A percentile compares a stretch with the other conserved stretches of the same genome.
These are phyloP conservation scores for Drosophila santomea DNA, from an alignment of 1,140 invertebrate genomes.

Conservation along the genomic window DNA sequence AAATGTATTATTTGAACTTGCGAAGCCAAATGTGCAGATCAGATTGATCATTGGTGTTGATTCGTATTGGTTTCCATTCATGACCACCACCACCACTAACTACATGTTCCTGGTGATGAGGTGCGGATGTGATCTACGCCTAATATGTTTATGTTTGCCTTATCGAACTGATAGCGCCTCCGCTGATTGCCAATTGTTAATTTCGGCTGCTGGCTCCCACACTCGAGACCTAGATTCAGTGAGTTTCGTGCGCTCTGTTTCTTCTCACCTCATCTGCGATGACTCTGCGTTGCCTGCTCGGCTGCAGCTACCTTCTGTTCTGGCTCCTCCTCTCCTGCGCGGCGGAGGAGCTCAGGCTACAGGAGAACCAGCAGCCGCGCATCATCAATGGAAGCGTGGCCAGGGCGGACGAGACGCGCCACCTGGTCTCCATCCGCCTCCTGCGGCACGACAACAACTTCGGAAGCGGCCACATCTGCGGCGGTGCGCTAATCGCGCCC, in stretches of 20 bases:
- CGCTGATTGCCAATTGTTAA: slow-evolving; percentile 57
- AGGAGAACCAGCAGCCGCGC: slow-evolving; percentile 32
- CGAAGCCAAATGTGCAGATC: not conserved
- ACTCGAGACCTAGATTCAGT: slow-evolving; percentile 23
- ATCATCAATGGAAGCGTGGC: slow-evolving; percentile 77
- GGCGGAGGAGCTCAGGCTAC: not conserved
- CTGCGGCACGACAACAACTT: slow-evolving; percentile 62
- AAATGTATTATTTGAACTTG: slow-evolving; percentile 3
- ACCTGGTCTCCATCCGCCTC: slow-evolving; percentile 81
- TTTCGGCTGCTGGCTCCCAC: slow-evolving; percentile 13
- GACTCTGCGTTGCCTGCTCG: slow-evolving; percentile 4
- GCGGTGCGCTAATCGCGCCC: slow-evolving; percentile 79
- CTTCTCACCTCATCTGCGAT: slow-evolving; percentile 3
- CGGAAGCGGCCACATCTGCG: slow-evolving; percentile 82
- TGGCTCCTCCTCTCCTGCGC: not conserved
- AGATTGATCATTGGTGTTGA: not conserved
- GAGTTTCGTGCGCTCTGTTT: slow-evolving; percentile 24
- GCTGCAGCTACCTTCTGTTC: not conserved
- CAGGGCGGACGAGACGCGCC: slow-evolving; percentile 48
- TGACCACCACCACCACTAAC: not conserved
- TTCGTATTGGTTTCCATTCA: not conserved
- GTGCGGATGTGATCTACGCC: slow-evolving; percentile 10
- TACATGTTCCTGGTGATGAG: slow-evolving; percentile 6
- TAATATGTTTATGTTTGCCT: slow-evolving; percentile 44
- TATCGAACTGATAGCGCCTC: slow-evolving; percentile 48